phyloP scores from a whole-genome alignment of 2,113 vertebrate species.

The Dolichotis patagonum region DNA sequence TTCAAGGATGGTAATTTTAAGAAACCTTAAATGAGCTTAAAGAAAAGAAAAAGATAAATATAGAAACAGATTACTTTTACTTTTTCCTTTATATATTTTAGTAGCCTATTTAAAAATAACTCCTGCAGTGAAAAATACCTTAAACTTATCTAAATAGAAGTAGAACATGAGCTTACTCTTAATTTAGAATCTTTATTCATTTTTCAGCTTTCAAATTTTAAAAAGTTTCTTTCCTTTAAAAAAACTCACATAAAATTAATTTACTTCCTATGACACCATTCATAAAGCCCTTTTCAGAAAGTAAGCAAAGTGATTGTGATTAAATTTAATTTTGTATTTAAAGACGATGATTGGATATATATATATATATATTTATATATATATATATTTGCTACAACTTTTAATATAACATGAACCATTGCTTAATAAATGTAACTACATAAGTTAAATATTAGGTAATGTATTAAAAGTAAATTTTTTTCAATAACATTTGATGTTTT shows the following conservation, averaged over 20 bases:
- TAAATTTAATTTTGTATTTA: conserved; percentile 17
- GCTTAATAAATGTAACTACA: neutral
- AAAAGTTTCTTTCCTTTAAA: conserved; percentile 3
- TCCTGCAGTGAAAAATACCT: conserved; percentile 25
- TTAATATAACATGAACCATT: neutral
- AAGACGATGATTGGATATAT: neutral
- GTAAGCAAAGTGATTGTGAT: neutral
- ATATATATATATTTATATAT: no score
- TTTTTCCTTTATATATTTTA: conserved; percentile 44
- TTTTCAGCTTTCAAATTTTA: conserved; percentile 25
- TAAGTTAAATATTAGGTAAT: neutral
- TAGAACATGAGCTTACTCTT: conserved; percentile 46
- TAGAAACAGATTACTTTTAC: conserved; percentile 36
- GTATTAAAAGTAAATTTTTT: neutral
- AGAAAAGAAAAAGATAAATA: conserved; percentile 42
- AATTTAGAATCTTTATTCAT: conserved; percentile 64
- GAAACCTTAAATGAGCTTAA: conserved; percentile 19
- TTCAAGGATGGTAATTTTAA: neutral
- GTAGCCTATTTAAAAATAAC: conserved; percentile 67
- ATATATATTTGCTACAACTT: neutral
- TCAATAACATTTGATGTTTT: neutral
- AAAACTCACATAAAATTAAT: neutral
- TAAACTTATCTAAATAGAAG: conserved; percentile 39
- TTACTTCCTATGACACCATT: neutral
- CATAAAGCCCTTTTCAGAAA: neutral